A percentile compares a stretch with the other conserved stretches of the same genome.
phyloP scores from a whole-genome alignment of 1,140 invertebrate genomes.

The Scaptomyza pallida region DNA sequence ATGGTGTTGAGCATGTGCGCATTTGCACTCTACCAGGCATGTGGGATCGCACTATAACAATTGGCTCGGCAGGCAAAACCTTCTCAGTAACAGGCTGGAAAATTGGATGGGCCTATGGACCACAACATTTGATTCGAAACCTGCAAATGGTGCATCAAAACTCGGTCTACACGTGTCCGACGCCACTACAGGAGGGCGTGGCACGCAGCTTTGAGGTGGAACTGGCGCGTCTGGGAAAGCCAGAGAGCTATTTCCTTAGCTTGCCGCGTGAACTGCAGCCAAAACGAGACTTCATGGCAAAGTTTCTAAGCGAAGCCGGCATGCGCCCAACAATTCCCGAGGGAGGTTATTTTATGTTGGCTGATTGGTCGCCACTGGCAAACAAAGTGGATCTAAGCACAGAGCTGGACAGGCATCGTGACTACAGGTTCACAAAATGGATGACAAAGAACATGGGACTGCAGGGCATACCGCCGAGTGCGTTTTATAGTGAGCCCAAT shows the following conservation, averaged over 20 bases:
- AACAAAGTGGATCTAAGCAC: slow-evolving; percentile 87
- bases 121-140: slow-evolving; percentile 91
- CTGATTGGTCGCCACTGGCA: slow-evolving; percentile 93
- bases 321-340: slow-evolving; percentile 97
- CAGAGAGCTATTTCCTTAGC: slow-evolving; percentile 94
- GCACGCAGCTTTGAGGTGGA: slow-evolving; percentile 96
- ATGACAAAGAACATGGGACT: slow-evolving; percentile 96
- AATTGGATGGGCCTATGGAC: slow-evolving; percentile 98
- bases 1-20: slow-evolving; percentile 93
- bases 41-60: slow-evolving; percentile 98
- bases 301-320: slow-evolving; percentile 90
- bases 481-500: slow-evolving; percentile 94
- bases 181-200: slow-evolving; percentile 95
- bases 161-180: slow-evolving; percentile 95
- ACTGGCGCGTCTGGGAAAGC: slow-evolving; percentile 87
- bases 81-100: slow-evolving; percentile 99
- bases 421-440: slow-evolving; percentile 98
- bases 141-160: slow-evolving; percentile 97
- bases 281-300: slow-evolving; percentile 94
- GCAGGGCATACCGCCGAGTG: slow-evolving; percentile 96
- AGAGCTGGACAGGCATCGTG: slow-evolving; percentile 90
- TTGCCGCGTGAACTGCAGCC: slow-evolving; percentile 90
- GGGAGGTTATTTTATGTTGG: slow-evolving; percentile 98
- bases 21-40: slow-evolving; percentile 97
- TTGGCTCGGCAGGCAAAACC: slow-evolving; percentile 98